Percentiles rank a stretch among this genome's conserved stretches.
phyloP scores from a whole-genome alignment of 2,888 invertebrate species.

The Adelphocoris suturalis region DNA sequence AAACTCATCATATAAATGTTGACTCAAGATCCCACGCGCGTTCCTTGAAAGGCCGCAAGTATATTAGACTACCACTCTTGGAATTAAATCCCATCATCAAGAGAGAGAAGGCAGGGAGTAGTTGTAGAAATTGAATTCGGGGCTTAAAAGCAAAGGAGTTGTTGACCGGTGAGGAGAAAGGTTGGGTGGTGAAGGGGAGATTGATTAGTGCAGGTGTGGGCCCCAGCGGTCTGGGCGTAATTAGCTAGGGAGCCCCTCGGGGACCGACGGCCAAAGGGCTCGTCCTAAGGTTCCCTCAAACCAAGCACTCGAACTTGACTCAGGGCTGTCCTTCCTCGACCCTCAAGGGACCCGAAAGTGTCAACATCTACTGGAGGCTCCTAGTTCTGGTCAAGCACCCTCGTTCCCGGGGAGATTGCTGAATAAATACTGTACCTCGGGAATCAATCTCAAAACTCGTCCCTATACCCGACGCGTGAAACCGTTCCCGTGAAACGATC shows the following conservation, averaged over 20 bases:
- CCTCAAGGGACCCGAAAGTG: neutral
- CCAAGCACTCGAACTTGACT: neutral
- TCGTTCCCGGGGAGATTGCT: neutral
- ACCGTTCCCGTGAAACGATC: neutral
- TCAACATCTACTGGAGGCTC: neutral
- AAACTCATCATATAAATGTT: neutral
- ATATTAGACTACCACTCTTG: neutral
- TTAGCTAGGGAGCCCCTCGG: neutral
- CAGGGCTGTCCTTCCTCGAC: neutral
- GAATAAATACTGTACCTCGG: neutral
- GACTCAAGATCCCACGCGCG: neutral
- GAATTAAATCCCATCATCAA: slow-evolving; percentile 14
- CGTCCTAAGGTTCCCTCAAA: neutral
- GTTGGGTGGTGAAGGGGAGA: neutral
- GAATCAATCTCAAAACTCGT: neutral
- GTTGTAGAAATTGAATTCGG: neutral
- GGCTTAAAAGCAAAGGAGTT: slow-evolving; percentile 1
- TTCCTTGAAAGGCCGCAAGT: neutral
- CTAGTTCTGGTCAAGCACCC: neutral
- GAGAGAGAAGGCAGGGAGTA: neutral
- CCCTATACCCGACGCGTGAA: neutral
- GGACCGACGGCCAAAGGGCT: slow-evolving; percentile 14
- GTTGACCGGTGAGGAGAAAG: neutral
- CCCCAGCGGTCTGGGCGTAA: neutral
- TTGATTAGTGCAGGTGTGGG: slow-evolving; percentile 36